These are phyloP conservation scores for Cervus canadensis DNA, from an alignment of 2,113 vertebrate species.

Conservation along the genomic window DNA sequence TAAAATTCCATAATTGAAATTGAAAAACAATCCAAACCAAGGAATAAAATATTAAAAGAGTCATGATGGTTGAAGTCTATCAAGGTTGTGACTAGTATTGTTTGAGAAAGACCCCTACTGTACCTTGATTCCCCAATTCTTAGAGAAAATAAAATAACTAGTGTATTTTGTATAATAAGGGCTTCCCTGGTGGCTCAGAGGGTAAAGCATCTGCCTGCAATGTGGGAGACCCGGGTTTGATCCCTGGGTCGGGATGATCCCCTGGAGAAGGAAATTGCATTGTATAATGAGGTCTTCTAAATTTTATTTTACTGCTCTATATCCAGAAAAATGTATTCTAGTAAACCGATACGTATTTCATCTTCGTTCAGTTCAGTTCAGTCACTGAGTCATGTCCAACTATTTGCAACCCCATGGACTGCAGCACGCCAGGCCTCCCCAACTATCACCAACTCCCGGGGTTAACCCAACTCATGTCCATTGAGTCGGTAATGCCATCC, in stretches of 20 bases:
- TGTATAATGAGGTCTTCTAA: not conserved
- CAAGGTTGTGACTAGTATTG: not conserved
- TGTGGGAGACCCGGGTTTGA: too few species aligned
- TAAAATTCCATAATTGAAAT: not conserved
- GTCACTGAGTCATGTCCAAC: fast-evolving
- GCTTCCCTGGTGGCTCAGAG: not conserved
- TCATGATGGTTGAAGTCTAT: not conserved
- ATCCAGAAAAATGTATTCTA: not conserved
- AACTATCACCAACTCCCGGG: fast-evolving
- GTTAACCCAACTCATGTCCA: not conserved
- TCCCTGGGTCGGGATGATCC: too few species aligned
- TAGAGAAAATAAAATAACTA: not conserved
- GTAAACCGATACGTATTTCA: not conserved
- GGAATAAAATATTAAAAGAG: not conserved
- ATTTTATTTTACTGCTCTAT: not conserved
- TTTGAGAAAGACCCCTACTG: not conserved
- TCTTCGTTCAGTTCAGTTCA: not conserved
- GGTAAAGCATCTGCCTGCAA: too few species aligned
- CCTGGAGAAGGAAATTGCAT: too few species aligned
- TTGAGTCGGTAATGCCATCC: not conserved
- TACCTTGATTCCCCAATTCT: not conserved
- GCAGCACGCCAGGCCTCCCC: not conserved
- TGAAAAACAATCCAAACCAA: not conserved
- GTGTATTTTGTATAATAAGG: not conserved
- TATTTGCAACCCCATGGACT: not conserved